Base-by-base conservation (phyloP, 1,140 invertebrate genomes). In the Meloidogyne hapla region DNA sequence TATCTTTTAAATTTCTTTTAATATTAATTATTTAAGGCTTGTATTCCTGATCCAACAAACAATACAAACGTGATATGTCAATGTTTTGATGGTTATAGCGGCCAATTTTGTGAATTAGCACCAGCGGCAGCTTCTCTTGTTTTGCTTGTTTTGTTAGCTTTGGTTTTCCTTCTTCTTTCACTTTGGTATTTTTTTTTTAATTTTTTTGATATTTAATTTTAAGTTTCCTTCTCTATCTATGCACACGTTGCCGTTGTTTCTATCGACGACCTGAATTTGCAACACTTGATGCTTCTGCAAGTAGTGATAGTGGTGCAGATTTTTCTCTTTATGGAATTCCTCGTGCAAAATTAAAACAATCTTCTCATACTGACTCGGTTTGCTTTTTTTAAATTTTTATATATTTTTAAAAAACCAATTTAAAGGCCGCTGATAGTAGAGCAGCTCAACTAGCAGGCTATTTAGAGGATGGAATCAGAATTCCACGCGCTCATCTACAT, bases 301-400 rank as follows among this genome's bases (percentile, higher is more conserved):
- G 80, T 21, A 85, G 83, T 74, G 85, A 87, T 48, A 84, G 81
- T 66, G 86, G 86, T 26, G 85, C 79, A 48, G 84, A 85, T 65
- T 85, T 85, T 48, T 84, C 76, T 26, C 76, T 84, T 61, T 84
- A 87, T 65, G 85, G 83, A 21, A 86, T 86, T 79, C 85, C 85
- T 33, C 84, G 85, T 40, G 84, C 85, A 18, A 87, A 86, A 77
- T 80, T 86, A 33, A 84, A 84, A 61, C 69, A 66, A 15, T 56
- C 71, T 28, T 73, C 71, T 13, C 61, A 62, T 12, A 63, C 75
- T 45, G 61, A 74, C 9, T 81, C 69, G 69, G 38, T 62, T 38
- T 62, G 40, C 80, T 61, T 9, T 23, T 71, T 10, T 61, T 28
- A 18, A 18, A 15, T 48, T 56, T 56, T 56, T n/a, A 56, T 18